Conservation (phyloP, 2,888 invertebrate genomes). For the Meliscaeva auricollis region DNA sequence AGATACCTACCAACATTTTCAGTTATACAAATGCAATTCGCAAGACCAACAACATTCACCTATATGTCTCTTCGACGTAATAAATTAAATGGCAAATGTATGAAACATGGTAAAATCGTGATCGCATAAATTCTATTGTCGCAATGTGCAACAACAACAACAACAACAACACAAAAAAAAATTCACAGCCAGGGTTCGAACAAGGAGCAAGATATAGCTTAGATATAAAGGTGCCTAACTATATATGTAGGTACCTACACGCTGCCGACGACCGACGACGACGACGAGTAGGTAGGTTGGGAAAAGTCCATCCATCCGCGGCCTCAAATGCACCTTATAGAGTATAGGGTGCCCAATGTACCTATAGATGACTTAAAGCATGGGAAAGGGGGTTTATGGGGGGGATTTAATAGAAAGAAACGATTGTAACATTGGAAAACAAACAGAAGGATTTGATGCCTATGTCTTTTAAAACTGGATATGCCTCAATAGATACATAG, state of each 20-base stretch:
- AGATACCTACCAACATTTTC: too few relatives aligned
- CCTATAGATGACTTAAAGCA: neutral
- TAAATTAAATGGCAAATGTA: constrained; percentile 78
- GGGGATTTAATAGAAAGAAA: constrained; percentile 26
- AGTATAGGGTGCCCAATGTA: neutral
- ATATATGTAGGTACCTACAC: too few relatives aligned
- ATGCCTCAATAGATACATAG: constrained; percentile 71
- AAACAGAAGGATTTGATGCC: constrained; percentile 76
- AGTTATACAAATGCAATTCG: constrained; percentile 24
- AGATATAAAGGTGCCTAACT: constrained; percentile 13
- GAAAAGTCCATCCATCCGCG: constrained; percentile 51
- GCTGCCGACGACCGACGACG: neutral
- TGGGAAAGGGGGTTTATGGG: neutral
- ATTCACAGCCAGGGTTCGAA: constrained; percentile 57
- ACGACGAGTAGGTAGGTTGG: constrained; percentile 39
- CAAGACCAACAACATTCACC: constrained; percentile 69
- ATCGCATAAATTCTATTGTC: constrained; percentile 79
- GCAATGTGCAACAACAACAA: constrained; percentile 75
- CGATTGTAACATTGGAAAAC: constrained; percentile 63
- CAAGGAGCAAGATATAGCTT: constrained; percentile 70
- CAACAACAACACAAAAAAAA: constrained; percentile 37
- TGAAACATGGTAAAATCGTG: constrained; percentile 79
- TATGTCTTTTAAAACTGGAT: constrained; percentile 72
- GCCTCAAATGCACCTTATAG: constrained; percentile 29
- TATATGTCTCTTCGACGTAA: constrained; percentile 76